Base-by-base conservation (phyloP, 1,140 invertebrate species). In the Procambarus clarkii region DNA sequence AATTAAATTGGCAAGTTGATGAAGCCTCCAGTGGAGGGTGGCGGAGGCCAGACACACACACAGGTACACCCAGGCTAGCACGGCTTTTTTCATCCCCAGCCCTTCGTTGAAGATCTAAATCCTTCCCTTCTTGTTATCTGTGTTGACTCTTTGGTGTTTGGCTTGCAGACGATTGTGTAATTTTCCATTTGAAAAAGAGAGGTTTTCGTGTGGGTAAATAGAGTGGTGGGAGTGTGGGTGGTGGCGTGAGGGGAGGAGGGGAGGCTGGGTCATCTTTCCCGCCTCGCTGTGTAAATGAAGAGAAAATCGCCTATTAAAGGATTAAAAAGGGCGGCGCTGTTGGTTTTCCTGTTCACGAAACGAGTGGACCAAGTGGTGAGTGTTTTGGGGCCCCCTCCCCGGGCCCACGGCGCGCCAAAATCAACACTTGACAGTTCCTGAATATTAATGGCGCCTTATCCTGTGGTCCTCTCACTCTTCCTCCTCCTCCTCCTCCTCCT, bases 301-400 rank as follows among this genome's bases (percentile, higher is more conserved):
- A 83, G 80, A 83, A 83, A 83, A 83, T 83, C 80, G 58, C 80
- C 80, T 64, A 83, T 83, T 83, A 83, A 83, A 83, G 80, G 80
- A 83, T 83, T 64, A 83, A 83, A 83, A 83, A 50, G 58, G 80
- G 78, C 78, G 78, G 78, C 78, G 78, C 45, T 79, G 78, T 79
- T 79, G n/a, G 78, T 54, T 79, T 79, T 79, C 50, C 78, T 79
- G 78, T 79, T 79, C 78, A 79, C 78, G 78, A 18, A 50, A 79
- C 78, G 78, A 79, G 78, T 79, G 78, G 78, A 4, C 50, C 7
- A 48, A 79, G 50, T 46, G 13, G 45, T 24, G 45, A 79, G 78
- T 79, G 78, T 79, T 79, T 48, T 34, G 78, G 15, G 46, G 46
- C 46, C 76, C 76, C n/a, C n/a, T n/a, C n/a, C n/a, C 8, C 5